Percentiles rank a stretch among this genome's conserved stretches.
These are phyloP conservation scores for Pandemis corylana DNA, from an alignment of 2,888 invertebrate genomes.

Conservation along the genomic window DNA sequence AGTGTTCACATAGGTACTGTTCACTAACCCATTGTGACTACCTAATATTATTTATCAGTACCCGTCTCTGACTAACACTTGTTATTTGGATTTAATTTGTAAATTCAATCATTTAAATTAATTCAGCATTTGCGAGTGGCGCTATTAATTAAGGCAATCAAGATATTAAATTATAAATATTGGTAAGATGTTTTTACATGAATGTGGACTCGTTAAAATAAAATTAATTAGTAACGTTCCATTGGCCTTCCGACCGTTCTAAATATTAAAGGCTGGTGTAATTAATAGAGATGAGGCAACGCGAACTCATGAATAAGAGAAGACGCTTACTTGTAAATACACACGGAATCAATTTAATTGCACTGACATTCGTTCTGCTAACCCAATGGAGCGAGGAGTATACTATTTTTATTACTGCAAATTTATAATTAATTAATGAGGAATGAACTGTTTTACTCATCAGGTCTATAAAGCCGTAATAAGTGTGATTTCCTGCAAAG, in stretches of 20 bases:
- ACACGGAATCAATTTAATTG: constrained; percentile 35
- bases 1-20: too few relatives aligned
- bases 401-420: constrained; percentile 21
- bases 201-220: constrained; percentile 31
- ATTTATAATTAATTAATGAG: constrained; percentile 32
- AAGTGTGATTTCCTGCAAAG: constrained; percentile 21
- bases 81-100: not conserved
- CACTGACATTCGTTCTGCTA: constrained; percentile 28
- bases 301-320: constrained; percentile 26
- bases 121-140: not conserved
- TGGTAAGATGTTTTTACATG: constrained; percentile 21
- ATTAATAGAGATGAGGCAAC: constrained; percentile 40
- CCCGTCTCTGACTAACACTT: not conserved
- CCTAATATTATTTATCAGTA: not conserved
- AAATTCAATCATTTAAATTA: not conserved
- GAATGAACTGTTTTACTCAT: not conserved
- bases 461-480: not conserved
- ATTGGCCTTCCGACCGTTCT: constrained; percentile 28
- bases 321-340: constrained; percentile 11
- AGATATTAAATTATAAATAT: constrained; percentile 3
- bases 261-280: constrained; percentile 21
- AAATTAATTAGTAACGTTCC: constrained; percentile 30
- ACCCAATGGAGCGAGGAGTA: constrained; percentile 25
- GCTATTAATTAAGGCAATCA: not conserved
- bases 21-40: not conserved